phyloP scores from a whole-genome alignment of 2,888 invertebrate genomes.

The Ceratothoa steindachneri region DNA sequence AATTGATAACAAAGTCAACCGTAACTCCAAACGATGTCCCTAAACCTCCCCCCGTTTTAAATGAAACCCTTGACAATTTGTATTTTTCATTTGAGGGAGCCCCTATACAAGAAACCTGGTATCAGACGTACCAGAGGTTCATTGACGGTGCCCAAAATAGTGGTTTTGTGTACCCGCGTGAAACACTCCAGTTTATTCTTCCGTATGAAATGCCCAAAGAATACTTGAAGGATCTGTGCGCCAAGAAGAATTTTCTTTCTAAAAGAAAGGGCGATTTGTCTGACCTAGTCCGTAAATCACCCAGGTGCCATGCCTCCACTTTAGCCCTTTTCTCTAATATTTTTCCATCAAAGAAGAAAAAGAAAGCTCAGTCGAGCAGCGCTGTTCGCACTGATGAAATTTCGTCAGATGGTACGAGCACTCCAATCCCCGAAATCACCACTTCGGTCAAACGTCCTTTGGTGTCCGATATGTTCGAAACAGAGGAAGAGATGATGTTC shows the following conservation, averaged over 20 bases:
- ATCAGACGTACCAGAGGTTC: conserved; percentile 45
- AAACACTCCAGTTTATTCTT: conserved; percentile 36
- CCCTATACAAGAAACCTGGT: conserved; percentile 43
- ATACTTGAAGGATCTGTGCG: conserved; percentile 36
- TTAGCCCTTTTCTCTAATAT: conserved; percentile 44
- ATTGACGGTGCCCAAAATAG: conserved; percentile 36
- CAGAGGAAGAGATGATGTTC: conserved; percentile 40
- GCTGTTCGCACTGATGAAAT: conserved; percentile 19
- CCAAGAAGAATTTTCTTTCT: conserved; percentile 31
- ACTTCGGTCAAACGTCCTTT: conserved; percentile 15
- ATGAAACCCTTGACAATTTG: conserved; percentile 20
- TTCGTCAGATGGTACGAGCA: conserved; percentile 45
- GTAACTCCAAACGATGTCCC: not conserved
- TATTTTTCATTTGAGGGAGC: conserved; percentile 46
- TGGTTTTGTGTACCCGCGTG: conserved; percentile 38
- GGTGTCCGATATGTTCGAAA: conserved; percentile 27
- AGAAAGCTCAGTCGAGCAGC: not conserved
- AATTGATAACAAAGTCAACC: not conserved
- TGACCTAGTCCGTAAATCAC: conserved; percentile 44
- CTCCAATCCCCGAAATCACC: conserved; percentile 37
- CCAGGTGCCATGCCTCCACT: conserved; percentile 45
- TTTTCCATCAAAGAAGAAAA: conserved; percentile 32
- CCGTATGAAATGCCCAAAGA: conserved; percentile 48
- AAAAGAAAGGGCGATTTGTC: conserved; percentile 45
- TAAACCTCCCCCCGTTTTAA: not conserved